phyloP scores from a whole-genome alignment of 2,113 vertebrate genomes.

The Lepisosteus oculatus region DNA sequence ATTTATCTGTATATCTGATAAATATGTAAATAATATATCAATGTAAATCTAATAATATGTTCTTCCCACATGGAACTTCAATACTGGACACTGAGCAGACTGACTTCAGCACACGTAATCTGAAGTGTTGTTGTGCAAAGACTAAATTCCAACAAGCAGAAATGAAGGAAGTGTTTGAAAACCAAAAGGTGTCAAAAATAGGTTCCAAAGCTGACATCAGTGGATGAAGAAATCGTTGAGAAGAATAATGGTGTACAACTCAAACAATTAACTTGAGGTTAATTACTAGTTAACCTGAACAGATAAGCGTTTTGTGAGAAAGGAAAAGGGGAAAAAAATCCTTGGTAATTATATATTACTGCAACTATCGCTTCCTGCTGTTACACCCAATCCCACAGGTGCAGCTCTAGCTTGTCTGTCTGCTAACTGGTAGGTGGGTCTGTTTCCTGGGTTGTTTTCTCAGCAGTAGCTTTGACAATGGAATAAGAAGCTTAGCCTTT shows the following conservation, averaged over 20 bases:
- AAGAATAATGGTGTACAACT: conserved; percentile 57
- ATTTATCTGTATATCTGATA: too few species aligned
- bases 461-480: conserved; percentile 56
- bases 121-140: too few species aligned
- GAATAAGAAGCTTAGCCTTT: conserved; percentile 56
- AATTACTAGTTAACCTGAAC: conserved; percentile 81
- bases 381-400: conserved; percentile 77
- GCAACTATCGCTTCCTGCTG: conserved; percentile 74
- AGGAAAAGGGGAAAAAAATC: conserved; percentile 52
- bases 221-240: conserved; percentile 33
- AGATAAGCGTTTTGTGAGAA: conserved; percentile 63
- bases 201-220: background rate
- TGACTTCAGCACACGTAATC: too few species aligned
- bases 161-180: background rate
- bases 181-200: background rate
- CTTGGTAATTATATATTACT: conserved; percentile 78
- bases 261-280: conserved; percentile 60
- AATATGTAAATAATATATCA: too few species aligned
- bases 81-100: too few species aligned
- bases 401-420: conserved; percentile 52
- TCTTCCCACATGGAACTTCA: too few species aligned
- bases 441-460: conserved; percentile 40
- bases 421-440: conserved; percentile 50
- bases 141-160: too few species aligned
- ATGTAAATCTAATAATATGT: too few species aligned